Conservation (phyloP, 2,113 vertebrate species). For the Crypturellus undulatus region DNA sequence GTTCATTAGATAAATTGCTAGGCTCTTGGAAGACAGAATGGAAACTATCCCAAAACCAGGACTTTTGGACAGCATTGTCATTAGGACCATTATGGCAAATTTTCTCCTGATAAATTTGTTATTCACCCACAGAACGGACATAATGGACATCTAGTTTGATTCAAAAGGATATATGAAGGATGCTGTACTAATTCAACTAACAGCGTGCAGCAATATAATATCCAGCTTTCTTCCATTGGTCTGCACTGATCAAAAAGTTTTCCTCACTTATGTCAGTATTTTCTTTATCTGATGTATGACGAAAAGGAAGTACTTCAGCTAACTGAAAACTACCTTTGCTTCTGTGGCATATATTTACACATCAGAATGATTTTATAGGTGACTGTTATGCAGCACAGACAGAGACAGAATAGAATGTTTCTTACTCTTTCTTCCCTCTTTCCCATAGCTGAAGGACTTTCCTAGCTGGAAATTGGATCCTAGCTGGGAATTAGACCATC, state of each 20-base stretch:
- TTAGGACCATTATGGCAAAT: not conserved
- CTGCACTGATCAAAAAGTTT: not conserved
- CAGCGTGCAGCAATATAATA: not conserved
- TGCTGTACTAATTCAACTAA: constrained; percentile 4
- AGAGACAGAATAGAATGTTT: not conserved
- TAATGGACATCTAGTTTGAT: not conserved
- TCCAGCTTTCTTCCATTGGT: not conserved
- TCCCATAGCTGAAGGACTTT: not conserved
- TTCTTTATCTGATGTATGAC: not conserved
- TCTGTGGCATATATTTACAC: not conserved
- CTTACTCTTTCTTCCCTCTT: not conserved
- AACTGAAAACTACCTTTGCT: not conserved
- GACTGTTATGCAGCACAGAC: not conserved
- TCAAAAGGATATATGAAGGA: not conserved
- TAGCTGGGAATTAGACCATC: not conserved
- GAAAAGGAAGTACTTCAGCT: not conserved
- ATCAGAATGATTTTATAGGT: not conserved
- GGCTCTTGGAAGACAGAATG: not conserved
- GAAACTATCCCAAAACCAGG: not conserved
- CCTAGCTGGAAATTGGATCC: not conserved
- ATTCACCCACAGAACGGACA: not conserved
- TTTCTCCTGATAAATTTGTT: not conserved
- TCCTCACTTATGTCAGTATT: not conserved
- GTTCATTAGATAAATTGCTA: not conserved
- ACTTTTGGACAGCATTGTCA: not conserved